phyloP scores from a whole-genome alignment of 2,113 vertebrate species.

The Prochilodus magdalenae region DNA sequence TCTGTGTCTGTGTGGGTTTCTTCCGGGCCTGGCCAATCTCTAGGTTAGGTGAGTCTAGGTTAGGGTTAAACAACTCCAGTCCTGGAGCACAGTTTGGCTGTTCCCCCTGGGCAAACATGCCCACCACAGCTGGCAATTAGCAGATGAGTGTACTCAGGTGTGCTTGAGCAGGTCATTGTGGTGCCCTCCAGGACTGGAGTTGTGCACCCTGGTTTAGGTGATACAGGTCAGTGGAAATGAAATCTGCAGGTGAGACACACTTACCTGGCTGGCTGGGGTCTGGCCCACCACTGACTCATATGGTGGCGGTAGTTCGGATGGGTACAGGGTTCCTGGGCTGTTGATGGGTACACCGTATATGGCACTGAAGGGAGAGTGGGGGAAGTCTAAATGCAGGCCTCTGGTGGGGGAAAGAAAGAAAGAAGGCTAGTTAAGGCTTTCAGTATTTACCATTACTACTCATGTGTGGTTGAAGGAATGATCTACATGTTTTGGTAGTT shows the following conservation, averaged over 20 bases:
- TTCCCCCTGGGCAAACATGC: too few species aligned
- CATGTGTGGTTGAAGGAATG: background rate
- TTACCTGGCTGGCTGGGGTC: constrained; percentile 86
- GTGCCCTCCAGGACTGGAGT: too few species aligned
- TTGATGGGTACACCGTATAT: constrained; percentile 92
- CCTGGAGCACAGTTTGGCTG: too few species aligned
- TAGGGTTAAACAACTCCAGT: too few species aligned
- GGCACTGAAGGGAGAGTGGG: constrained; percentile 87
- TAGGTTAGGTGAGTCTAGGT: too few species aligned
- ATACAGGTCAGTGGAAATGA: background rate
- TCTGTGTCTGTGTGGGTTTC: too few species aligned
- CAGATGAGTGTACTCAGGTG: background rate
- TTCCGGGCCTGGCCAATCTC: too few species aligned
- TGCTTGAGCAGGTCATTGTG: background rate
- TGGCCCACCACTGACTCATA: constrained; percentile 93
- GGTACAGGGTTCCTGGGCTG: constrained; percentile 90
- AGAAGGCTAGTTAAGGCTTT: background rate
- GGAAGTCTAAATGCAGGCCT: constrained; percentile 89
- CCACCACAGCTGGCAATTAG: background rate
- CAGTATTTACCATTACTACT: background rate
- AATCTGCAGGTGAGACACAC: constrained; percentile 26
- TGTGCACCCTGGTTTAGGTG: too few species aligned
- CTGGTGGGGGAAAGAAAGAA: constrained; percentile 67
- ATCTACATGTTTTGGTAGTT: too few species aligned
- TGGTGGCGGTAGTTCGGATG: constrained; percentile 91